phyloP scores from a whole-genome alignment of 1,140 invertebrate species.

The Halictus rubicundus region DNA sequence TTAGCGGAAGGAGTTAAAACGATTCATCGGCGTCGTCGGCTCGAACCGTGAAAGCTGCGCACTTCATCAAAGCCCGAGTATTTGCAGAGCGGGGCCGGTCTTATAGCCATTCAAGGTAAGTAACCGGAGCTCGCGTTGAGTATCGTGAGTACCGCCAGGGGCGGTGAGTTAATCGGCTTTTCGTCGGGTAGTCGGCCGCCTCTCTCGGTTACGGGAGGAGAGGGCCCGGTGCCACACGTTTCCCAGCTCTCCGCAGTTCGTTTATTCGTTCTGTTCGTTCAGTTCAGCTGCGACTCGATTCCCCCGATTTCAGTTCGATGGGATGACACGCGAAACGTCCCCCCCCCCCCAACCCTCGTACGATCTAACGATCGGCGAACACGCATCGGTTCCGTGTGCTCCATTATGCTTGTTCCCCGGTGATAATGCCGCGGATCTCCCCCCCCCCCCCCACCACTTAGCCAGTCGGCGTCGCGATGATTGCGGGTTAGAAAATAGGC shows the following conservation, averaged over 20 bases:
- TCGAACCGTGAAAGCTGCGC: slow-evolving; percentile 58
- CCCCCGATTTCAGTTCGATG: not conserved
- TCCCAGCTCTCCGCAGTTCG: not conserved
- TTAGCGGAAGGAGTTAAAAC: slow-evolving; percentile 55
- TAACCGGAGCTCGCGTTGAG: slow-evolving; percentile 61
- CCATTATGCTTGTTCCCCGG: not conserved
- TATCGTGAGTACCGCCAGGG: slow-evolving; percentile 56
- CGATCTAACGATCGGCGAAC: not conserved
- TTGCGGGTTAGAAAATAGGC: slow-evolving; percentile 5
- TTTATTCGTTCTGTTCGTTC: not conserved
- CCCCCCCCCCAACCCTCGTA: too few species aligned
- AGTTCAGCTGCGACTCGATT: too few species aligned
- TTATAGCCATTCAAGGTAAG: slow-evolving; percentile 54
- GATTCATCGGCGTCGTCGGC: slow-evolving; percentile 55
- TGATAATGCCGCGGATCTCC: not conserved
- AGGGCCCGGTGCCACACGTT: not conserved
- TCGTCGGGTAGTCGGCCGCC: slow-evolving; percentile 29
- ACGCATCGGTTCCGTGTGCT: not conserved
- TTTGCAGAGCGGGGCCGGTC: slow-evolving; percentile 34
- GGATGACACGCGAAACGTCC: not conserved
- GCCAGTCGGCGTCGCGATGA: not conserved
- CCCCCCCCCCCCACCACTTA: too few species aligned
- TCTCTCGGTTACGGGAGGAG: slow-evolving; percentile 39
- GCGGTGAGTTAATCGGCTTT: slow-evolving; percentile 58
- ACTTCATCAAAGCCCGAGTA: slow-evolving; percentile 58